Evolutionary conservation across 2,888 invertebrate species (phyloP).

Genomic region (Oxytorus armatus): DNA sequence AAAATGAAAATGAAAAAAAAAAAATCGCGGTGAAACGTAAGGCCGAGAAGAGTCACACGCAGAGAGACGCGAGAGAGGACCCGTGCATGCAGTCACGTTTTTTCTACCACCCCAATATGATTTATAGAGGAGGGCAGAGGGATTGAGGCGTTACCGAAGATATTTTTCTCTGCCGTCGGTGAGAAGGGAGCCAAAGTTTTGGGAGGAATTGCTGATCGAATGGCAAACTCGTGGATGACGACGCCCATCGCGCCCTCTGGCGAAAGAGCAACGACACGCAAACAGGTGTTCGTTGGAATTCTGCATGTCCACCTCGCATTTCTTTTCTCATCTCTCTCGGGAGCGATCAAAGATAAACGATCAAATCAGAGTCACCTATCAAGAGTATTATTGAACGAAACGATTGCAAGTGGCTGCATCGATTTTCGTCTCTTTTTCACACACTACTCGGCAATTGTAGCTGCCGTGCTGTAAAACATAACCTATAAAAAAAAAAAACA

Average conservation of each 20-base stretch:
- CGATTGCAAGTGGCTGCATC: constrained; percentile 17
- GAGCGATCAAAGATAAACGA: constrained; percentile 29
- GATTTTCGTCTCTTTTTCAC: constrained; percentile 29
- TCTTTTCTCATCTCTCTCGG: constrained; percentile 34
- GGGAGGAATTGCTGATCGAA: constrained; percentile 43
- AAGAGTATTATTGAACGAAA: constrained; percentile 38
- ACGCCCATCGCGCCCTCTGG: constrained; percentile 34
- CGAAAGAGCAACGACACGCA: constrained; percentile 51
- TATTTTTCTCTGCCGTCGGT: constrained; percentile 36
- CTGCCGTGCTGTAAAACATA: constrained; percentile 3
- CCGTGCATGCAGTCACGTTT: constrained; percentile 26
- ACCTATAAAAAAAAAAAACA: constrained; percentile 24
- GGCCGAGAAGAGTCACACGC: constrained; percentile 38
- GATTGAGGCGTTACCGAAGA: constrained; percentile 58
- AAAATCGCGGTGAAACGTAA: constrained; percentile 15
- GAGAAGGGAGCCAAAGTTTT: constrained; percentile 25
- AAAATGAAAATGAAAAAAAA: constrained; percentile 39
- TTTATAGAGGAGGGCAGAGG: constrained; percentile 59
- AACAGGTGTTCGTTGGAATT: constrained; percentile 62
- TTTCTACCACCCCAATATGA: constrained; percentile 58
- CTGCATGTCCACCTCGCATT: constrained; percentile 43
- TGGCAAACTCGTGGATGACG: constrained; percentile 35
- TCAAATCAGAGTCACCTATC: constrained; percentile 28
- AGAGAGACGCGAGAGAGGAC: constrained; percentile 45
- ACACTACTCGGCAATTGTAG: constrained; percentile 6